Evolutionary conservation across 2,113 vertebrate species (phyloP), one percentile per base, ranked within the genome.

Genomic region (Phaetusa simplex): DNA sequence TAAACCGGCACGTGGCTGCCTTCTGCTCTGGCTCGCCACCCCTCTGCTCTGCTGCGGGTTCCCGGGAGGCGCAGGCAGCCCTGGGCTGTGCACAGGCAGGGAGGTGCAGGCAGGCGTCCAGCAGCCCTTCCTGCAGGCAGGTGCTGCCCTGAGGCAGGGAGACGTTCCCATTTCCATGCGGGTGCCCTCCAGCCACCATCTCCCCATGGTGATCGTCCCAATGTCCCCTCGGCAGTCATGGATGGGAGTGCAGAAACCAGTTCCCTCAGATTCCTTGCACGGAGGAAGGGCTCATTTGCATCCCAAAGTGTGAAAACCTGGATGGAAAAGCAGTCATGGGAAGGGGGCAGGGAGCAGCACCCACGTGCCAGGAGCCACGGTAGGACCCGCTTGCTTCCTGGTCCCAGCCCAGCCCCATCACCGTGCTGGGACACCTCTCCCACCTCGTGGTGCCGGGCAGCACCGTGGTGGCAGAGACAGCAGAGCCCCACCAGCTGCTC

Each of bases 371-470:
- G 38, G 66, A n/a, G 24, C n/a, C 40, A n/a, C 0, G 4, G 24
- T 26, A 43, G 40, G 16, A 64, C 36, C 22, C 0, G 1, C 30
- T 64, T 2, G 0, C 21, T 55, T 22, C 62, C 36, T 0, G 0
- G 8, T 12, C n/a, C 50, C 62, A 38, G 40, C 16, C 22, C 29
- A 36, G 17, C 8, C 50, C 58, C 2, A 1, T 58, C 55, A 21
- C 21, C 1, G 0, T 19, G 27, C 32, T 30, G 65, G 64, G 58
- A 66, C 78, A n/a, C 59, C 4, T 59, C 52, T 73, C 69, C 66
- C 26, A 24, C n/a, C 22, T 17, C 2, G 0, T 22, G 29, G 6
- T 88, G 55, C 74, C 12, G 3, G 38, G 13, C 3, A 6, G 12
- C 52, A 45, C n/a, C 4, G 1, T 6, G 27, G 66, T 5, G 42